Percentiles rank a stretch among this genome's conserved stretches.
These are phyloP conservation scores for Allobates femoralis DNA, from an alignment of 2,797 vertebrate species.

Conservation along the genomic window DNA sequence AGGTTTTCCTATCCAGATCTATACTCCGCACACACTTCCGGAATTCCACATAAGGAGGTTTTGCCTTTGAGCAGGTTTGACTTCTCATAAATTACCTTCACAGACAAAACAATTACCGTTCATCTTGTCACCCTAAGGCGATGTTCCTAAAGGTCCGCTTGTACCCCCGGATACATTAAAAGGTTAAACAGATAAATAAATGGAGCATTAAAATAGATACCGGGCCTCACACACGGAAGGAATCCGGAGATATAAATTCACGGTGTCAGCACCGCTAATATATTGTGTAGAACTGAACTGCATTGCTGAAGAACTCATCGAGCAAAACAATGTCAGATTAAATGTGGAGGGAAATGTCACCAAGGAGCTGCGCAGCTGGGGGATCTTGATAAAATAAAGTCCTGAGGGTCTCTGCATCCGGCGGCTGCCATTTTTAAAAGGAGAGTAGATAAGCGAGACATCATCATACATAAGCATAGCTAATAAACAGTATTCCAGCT, in stretches of 20 bases:
- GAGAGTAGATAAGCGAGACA: slow-evolving; percentile 51
- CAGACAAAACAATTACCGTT: slow-evolving; percentile 30
- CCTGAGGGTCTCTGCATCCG: slow-evolving; percentile 31
- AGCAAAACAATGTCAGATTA: slow-evolving; percentile 40
- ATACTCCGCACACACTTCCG: background rate
- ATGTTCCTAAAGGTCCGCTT: slow-evolving; percentile 27
- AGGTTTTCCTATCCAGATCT: too few relatives aligned
- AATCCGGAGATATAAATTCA: slow-evolving; percentile 20
- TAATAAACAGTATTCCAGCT: slow-evolving; percentile 65
- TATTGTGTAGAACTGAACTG: slow-evolving; percentile 19
- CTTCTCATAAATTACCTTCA: slow-evolving; percentile 22
- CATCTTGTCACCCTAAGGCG: slow-evolving; percentile 10
- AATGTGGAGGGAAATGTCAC: slow-evolving; percentile 33
- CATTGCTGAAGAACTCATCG: slow-evolving; percentile 11
- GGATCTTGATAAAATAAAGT: slow-evolving; percentile 50
- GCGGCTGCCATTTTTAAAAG: slow-evolving; percentile 50
- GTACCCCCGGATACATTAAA: slow-evolving; percentile 11
- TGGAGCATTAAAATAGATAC: slow-evolving; percentile 19
- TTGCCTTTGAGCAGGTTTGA: slow-evolving; percentile 20
- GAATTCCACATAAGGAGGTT: background rate
- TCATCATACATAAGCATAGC: slow-evolving; percentile 67
- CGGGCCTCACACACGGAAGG: background rate
- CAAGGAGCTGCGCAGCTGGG: background rate
- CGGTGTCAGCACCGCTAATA: background rate
- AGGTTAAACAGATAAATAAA: slow-evolving; percentile 29